phyloP scores from a whole-genome alignment of 1,140 invertebrate genomes.

The Penaeus chinensis region DNA sequence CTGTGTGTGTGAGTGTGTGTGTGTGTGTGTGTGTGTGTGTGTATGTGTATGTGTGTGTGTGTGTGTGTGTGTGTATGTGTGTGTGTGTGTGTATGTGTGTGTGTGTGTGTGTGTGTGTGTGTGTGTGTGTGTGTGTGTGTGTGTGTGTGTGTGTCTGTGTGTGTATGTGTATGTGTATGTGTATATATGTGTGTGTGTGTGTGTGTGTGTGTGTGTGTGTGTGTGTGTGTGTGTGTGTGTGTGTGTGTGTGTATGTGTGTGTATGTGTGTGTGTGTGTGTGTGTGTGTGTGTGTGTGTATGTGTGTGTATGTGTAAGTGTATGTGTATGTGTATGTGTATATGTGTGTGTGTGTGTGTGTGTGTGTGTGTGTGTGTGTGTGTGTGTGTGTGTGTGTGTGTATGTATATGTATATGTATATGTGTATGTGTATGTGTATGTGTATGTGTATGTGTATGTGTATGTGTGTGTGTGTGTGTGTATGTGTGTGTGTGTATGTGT shows the following conservation, averaged over 20 bases:
- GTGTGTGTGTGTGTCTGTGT: conserved; percentile 3
- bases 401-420: background rate
- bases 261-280: conserved; percentile 9
- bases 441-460: background rate
- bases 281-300: background rate
- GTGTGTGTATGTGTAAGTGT: too few species aligned
- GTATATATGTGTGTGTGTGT: background rate
- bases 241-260: conserved; percentile 23
- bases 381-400: conserved; percentile 14
- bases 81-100: background rate
- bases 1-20: background rate
- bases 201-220: background rate
- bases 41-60: background rate
- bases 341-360: background rate
- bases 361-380: conserved; percentile 26
- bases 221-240: background rate
- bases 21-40: background rate
- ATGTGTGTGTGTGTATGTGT: conserved; percentile 19
- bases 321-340: too few species aligned
- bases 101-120: background rate
- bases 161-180: conserved; percentile 14
- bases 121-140: conserved; percentile 29
- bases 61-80: background rate
- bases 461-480: background rate
- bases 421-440: background rate